Evolutionary conservation across 1,140 invertebrate species (phyloP).

Genomic region (Cherax destructor): DNA sequence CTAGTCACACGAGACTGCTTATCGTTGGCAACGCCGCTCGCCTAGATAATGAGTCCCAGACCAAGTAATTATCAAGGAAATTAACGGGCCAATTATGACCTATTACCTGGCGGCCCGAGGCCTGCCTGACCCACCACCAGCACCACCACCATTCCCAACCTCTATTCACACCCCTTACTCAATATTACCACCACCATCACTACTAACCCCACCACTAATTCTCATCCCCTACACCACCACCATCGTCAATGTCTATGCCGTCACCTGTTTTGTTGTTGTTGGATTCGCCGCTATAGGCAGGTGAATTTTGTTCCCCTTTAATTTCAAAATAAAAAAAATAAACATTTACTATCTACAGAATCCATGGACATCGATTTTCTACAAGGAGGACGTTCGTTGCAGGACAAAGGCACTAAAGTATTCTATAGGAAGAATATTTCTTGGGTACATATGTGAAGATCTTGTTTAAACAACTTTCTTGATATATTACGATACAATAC

Average conservation of each 20-base stretch:
- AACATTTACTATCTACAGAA: neutral
- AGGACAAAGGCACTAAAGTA: no score
- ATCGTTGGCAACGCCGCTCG: slow-evolving; percentile 46
- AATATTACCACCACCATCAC: neutral
- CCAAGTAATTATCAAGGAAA: slow-evolving; percentile 64
- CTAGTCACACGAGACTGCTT: neutral
- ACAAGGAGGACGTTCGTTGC: no score
- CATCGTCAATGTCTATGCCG: no score
- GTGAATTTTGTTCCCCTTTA: neutral
- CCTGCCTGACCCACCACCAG: neutral
- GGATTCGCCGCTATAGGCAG: neutral
- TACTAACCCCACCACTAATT: neutral
- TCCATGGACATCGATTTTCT: no score
- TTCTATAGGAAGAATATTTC: no score
- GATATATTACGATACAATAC: no score
- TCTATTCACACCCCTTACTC: neutral
- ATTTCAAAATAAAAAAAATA: neutral
- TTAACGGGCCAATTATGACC: slow-evolving; percentile 60
- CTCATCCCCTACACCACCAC: neutral
- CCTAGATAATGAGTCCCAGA: slow-evolving; percentile 62
- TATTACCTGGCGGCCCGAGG: slow-evolving; percentile 35
- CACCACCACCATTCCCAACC: neutral
- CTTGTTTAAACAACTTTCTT: no score
- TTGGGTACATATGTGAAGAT: no score
- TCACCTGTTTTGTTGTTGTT: no score